Evolutionary conservation across 2,113 vertebrate species (phyloP), one percentile per base, ranked within the genome.

Genomic region (Bufo gargarizans): DNA sequence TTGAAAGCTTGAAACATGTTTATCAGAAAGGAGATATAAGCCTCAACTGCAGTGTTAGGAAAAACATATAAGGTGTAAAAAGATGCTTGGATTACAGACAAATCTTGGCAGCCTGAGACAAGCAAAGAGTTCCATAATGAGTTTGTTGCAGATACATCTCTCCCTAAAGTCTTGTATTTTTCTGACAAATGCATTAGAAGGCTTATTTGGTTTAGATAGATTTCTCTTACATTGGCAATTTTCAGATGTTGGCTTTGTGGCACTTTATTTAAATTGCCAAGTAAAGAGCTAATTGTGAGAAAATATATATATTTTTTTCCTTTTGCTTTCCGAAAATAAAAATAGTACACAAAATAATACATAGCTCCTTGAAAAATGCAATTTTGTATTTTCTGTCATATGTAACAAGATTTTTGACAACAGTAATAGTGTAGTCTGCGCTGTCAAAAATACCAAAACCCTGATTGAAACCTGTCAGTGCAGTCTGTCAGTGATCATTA

Each of bases 81-180:
- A 77, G 58, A 58, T 84, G 19, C 12, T 78, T 78, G 74, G 81
- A 84, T 83, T 76, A 77, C 71, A 84, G 50, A 58, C 72, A 84
- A 84, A 88, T 77, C 71, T 65, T 77, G 45, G n/a, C 58, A 67
- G 81, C 59, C 77, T 84, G 16, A 88, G 81, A 77, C 71, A 69
- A 84, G 81, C 87, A 72, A 84, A 88, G 59, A 78, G 81, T 88
- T 88, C 78, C 33, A 78, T 84, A 88, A 88, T 84, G 13, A 78
- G 87, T 84, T 88, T 88, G 58, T 80, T 83, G 71, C 71, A 65
- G 17, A 77, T 77, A 10, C 45, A 72, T 88, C 49, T 67, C 56
- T 88, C 49, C 56, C 56, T 76, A 9, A 43, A 79, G 55, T 43
- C 43, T 84, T 65, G 49, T 50, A 63, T 83, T 88, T 88, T 69